These are phyloP conservation scores for Indicator maculatus DNA, from an alignment of 2,113 vertebrate species.

Conservation along the genomic window DNA sequence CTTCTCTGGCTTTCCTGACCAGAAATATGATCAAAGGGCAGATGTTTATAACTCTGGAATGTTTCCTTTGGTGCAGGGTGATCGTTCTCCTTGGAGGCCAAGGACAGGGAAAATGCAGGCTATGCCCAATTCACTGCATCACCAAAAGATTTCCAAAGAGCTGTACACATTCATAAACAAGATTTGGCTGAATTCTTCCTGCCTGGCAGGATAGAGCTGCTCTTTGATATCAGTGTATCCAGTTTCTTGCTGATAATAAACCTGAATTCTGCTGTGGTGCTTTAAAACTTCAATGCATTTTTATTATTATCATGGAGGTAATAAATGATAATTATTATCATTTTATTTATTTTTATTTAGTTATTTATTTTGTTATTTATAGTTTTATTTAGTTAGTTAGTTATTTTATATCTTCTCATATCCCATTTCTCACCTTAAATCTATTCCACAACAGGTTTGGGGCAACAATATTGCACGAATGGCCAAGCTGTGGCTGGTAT, in stretches of 20 bases:
- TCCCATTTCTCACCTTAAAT: background rate
- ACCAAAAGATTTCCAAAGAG: conserved; percentile 25
- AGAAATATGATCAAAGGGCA: conserved; percentile 20
- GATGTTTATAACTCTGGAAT: conserved; percentile 19
- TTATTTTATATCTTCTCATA: background rate
- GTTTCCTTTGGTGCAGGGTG: conserved; percentile 36
- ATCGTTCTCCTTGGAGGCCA: conserved; percentile 21
- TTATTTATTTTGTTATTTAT: background rate
- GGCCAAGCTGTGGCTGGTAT: background rate
- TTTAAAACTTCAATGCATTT: conserved; percentile 33
- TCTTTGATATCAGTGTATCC: conserved; percentile 43
- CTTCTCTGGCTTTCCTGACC: background rate
- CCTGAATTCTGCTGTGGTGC: background rate
- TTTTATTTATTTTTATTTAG: background rate
- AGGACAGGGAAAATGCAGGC: conserved; percentile 43
- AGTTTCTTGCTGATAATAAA: conserved; percentile 52
- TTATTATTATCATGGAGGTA: background rate
- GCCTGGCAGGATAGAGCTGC: conserved; percentile 37
- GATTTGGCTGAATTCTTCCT: conserved; percentile 27
- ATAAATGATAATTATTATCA: too few species aligned
- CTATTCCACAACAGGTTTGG: conserved; percentile 18
- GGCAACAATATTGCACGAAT: background rate
- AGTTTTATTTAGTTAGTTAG: background rate
- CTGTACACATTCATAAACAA: background rate
- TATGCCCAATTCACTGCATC: conserved; percentile 27